phyloP scores from a whole-genome alignment of 1,140 invertebrate genomes.

The Vanessa tameamea region DNA sequence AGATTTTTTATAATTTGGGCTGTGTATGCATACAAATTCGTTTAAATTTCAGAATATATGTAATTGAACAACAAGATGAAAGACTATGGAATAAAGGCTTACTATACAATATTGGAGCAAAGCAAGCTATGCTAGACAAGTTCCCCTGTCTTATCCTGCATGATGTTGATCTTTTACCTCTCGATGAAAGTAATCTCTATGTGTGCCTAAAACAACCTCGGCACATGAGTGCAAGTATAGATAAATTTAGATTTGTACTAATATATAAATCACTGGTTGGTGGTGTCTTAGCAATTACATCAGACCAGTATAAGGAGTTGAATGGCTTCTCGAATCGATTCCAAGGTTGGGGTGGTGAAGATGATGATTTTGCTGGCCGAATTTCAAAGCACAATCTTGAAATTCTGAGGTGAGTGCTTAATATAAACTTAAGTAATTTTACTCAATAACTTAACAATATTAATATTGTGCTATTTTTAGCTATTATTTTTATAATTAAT shows the following conservation, averaged over 20 bases:
- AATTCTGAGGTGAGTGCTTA: slow-evolving; percentile 49
- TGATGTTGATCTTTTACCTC: slow-evolving; percentile 97
- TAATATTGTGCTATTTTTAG: too few relatives aligned
- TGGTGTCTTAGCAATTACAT: slow-evolving; percentile 86
- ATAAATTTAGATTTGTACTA: slow-evolving; percentile 88
- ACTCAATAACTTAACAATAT: neutral
- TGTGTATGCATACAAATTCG: neutral
- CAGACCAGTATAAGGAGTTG: slow-evolving; percentile 86
- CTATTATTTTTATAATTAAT: too few relatives aligned
- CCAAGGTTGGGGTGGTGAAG: slow-evolving; percentile 95
- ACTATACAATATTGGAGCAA: slow-evolving; percentile 95
- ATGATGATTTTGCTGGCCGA: slow-evolving; percentile 93
- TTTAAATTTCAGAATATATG: slow-evolving; percentile 85
- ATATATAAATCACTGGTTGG: slow-evolving; percentile 88
- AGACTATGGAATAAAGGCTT: slow-evolving; percentile 93
- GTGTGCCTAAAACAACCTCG: slow-evolving; percentile 91
- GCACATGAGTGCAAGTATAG: slow-evolving; percentile 96
- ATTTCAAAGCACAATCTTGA: slow-evolving; percentile 60
- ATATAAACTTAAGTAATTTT: neutral
- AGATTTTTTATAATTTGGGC: too few relatives aligned
- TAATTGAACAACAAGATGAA: slow-evolving; percentile 91
- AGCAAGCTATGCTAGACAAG: slow-evolving; percentile 85
- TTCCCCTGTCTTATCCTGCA: slow-evolving; percentile 97
- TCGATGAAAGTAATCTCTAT: slow-evolving; percentile 94
- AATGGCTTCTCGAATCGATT: slow-evolving; percentile 97